These are phyloP conservation scores for Drosophila saltans DNA, from an alignment of 1,140 invertebrate genomes.

Conservation along the genomic window DNA sequence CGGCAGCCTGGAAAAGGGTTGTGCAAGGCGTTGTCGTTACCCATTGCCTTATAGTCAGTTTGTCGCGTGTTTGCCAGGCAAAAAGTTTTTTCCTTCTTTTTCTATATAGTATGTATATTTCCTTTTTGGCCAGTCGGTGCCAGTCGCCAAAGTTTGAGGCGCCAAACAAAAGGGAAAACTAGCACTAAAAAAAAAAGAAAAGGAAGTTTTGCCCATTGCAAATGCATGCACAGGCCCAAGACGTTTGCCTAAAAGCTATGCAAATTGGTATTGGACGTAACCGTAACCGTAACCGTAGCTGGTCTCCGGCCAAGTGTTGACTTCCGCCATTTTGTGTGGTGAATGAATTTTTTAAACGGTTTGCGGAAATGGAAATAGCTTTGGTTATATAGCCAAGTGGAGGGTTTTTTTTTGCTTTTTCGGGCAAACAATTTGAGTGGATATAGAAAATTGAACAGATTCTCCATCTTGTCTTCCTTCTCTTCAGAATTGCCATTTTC, in stretches of 20 bases:
- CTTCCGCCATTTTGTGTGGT: conserved; percentile 37
- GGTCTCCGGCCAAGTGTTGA: conserved; percentile 56
- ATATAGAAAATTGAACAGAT: neutral
- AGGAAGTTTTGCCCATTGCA: conserved; percentile 15
- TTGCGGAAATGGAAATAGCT: conserved; percentile 4
- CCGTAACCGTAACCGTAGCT: neutral
- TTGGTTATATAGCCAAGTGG: neutral
- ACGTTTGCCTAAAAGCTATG: conserved; percentile 67
- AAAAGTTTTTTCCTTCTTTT: conserved; percentile 48
- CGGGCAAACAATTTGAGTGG: neutral
- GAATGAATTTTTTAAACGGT: conserved; percentile 51
- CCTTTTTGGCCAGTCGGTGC: conserved; percentile 30
- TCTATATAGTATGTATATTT: neutral
- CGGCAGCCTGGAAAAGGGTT: conserved; percentile 52
- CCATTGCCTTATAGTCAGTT: neutral
- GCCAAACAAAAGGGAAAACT: conserved; percentile 38
- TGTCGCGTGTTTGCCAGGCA: conserved; percentile 47
- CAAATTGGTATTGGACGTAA: conserved; percentile 56
- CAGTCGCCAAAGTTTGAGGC: conserved; percentile 67
- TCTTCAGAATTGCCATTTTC: no score
- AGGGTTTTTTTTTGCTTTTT: neutral
- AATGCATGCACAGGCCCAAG: conserved; percentile 38
- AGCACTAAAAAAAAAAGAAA: conserved; percentile 5
- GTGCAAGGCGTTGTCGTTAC: conserved; percentile 9
- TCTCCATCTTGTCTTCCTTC: no score